A percentile compares a stretch with the other conserved stretches of the same genome.
phyloP scores from a whole-genome alignment of 2,888 invertebrate genomes.

The Hirtodrosophila confusa region DNA sequence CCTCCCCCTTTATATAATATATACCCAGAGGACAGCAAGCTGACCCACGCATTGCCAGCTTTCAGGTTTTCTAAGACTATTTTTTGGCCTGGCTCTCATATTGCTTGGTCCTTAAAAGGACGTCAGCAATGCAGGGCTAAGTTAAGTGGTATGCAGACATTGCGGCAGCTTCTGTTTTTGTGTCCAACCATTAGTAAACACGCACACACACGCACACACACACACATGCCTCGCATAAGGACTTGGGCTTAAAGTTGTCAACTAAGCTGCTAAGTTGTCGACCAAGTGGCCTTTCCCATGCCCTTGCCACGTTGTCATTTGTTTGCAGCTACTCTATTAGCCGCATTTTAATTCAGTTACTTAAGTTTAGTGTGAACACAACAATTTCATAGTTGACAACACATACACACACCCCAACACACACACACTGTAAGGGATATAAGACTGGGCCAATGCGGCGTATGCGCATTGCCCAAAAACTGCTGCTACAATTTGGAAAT shows the following conservation, averaged over 20 bases:
- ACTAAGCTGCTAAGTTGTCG: slow-evolving; percentile 57
- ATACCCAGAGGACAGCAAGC: too few species aligned
- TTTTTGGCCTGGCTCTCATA: slow-evolving; percentile 19
- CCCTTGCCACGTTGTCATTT: slow-evolving; percentile 55
- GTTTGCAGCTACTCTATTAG: slow-evolving; percentile 78
- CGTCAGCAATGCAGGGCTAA: slow-evolving; percentile 28
- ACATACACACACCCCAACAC: slow-evolving; percentile 18
- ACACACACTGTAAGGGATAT: neutral
- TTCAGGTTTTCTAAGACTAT: neutral
- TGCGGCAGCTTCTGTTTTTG: slow-evolving; percentile 21
- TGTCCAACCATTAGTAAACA: slow-evolving; percentile 36
- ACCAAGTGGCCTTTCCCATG: slow-evolving; percentile 8
- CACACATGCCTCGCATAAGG: slow-evolving; percentile 1
- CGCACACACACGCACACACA: slow-evolving; percentile 12
- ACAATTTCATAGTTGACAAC: slow-evolving; percentile 69
- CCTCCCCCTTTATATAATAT: too few species aligned
- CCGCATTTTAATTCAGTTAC: slow-evolving; percentile 79
- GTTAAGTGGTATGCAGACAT: slow-evolving; percentile 33
- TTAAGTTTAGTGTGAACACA: slow-evolving; percentile 80
- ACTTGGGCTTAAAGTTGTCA: slow-evolving; percentile 49
- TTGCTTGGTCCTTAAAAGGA: slow-evolving; percentile 23
- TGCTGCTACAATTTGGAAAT: slow-evolving; percentile 68
- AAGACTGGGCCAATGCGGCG: slow-evolving; percentile 35
- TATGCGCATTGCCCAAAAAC: slow-evolving; percentile 60
- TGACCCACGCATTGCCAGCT: too few species aligned